Evolutionary conservation across 2,797 vertebrate genomes (phyloP).

Genomic region (Ctenosaura bakeri): DNA sequence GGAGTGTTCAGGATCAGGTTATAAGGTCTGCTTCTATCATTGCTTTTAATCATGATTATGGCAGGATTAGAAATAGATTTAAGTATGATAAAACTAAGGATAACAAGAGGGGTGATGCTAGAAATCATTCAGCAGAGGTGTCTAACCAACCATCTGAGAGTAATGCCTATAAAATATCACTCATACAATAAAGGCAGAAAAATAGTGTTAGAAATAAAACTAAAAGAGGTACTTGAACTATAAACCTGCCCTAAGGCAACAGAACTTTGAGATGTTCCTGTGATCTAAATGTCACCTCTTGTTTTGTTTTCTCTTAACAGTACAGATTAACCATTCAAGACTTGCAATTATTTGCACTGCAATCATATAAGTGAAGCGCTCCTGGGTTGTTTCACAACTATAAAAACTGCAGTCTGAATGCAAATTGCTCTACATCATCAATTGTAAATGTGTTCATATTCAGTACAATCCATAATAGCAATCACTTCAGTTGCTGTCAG

Average conservation of each 20-base stretch:
- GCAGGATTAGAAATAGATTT: background rate
- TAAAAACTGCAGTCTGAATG: constrained; percentile 49
- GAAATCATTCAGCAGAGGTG: constrained; percentile 33
- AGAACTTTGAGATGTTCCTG: constrained; percentile 37
- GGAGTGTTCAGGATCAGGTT: background rate
- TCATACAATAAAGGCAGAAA: constrained; percentile 59
- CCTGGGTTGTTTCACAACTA: constrained; percentile 31
- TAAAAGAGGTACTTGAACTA: constrained; percentile 46
- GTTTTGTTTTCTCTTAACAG: constrained; percentile 34
- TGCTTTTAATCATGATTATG: constrained; percentile 7
- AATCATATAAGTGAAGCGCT: constrained; percentile 30
- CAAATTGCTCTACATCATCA: constrained; percentile 36
- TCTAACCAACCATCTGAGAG: constrained; percentile 50
- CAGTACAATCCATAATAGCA: constrained; percentile 18
- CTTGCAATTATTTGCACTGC: background rate
- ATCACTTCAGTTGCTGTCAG: constrained; percentile 23
- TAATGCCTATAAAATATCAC: constrained; percentile 40
- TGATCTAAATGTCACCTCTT: constrained; percentile 46
- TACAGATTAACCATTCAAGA: constrained; percentile 61
- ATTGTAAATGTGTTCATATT: constrained; percentile 43
- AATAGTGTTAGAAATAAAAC: constrained; percentile 53
- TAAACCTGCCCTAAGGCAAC: constrained; percentile 52
- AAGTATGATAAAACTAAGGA: constrained; percentile 23
- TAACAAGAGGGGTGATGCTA: background rate
- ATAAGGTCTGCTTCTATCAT: background rate